phyloP scores from a whole-genome alignment of 2,797 vertebrate species.

The Arrhamphus sclerolepis region DNA sequence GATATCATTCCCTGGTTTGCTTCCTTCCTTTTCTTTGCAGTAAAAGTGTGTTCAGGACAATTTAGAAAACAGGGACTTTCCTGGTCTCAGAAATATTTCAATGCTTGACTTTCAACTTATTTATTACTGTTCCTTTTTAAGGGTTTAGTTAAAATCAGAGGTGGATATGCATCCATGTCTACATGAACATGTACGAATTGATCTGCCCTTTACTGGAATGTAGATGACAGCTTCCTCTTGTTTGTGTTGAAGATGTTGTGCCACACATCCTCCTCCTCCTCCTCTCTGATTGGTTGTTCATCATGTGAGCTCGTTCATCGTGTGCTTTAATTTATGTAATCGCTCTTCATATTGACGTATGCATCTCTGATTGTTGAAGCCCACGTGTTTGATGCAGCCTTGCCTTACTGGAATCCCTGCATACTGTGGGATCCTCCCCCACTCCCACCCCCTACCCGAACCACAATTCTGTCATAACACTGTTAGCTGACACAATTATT shows the following conservation, averaged over 20 bases:
- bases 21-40: constrained; percentile 63
- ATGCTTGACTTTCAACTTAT: constrained; percentile 76
- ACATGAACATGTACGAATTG: constrained; percentile 69
- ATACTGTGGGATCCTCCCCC: constrained; percentile 81
- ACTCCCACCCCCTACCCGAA: constrained; percentile 30
- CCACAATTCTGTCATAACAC: constrained; percentile 85
- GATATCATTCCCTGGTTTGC: constrained; percentile 56
- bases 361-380: constrained; percentile 79
- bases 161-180: constrained; percentile 79
- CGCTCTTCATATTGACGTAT: constrained; percentile 74
- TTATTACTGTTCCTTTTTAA: constrained; percentile 79
- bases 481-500: constrained; percentile 85
- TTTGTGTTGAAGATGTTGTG: constrained; percentile 63
- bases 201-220: constrained; percentile 81
- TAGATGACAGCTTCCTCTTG: constrained; percentile 74
- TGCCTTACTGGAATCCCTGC: constrained; percentile 84
- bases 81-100: constrained; percentile 72
- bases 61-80: constrained; percentile 70
- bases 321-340: constrained; percentile 79
- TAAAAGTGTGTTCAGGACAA: constrained; percentile 67
- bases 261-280: constrained; percentile 61
- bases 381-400: constrained; percentile 83
- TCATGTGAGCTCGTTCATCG: constrained; percentile 75
- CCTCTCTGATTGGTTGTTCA: constrained; percentile 75
- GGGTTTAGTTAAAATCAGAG: constrained; percentile 69